These are phyloP conservation scores for Tachystola acroxantha DNA, from an alignment of 2,888 invertebrate genomes.

Conservation along the genomic window DNA sequence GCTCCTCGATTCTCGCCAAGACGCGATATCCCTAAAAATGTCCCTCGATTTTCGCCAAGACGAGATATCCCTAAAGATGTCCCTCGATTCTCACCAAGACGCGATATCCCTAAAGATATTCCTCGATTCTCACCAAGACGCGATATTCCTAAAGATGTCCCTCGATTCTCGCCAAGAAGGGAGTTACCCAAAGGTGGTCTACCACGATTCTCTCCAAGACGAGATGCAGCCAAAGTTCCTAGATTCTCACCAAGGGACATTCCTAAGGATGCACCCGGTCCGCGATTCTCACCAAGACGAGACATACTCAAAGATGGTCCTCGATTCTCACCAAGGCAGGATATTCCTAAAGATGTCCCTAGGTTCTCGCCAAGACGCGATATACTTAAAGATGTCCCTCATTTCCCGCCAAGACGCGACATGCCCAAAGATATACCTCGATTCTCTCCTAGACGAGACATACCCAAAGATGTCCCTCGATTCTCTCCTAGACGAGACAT, in stretches of 20 bases:
- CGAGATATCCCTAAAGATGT: slow-evolving; percentile 9
- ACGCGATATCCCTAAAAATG: background rate
- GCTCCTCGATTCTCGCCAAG: background rate
- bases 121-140: slow-evolving; percentile 5
- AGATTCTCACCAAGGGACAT: slow-evolving; percentile 8
- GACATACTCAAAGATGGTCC: background rate
- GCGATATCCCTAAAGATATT: background rate
- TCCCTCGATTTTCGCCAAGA: slow-evolving; percentile 8
- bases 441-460: background rate
- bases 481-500: slow-evolving; percentile 11
- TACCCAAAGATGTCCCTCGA: background rate
- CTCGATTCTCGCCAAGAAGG: slow-evolving; percentile 7
- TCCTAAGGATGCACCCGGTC: background rate
- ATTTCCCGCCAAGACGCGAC: background rate
- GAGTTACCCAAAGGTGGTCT: no score
- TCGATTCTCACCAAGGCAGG: slow-evolving; percentile 10
- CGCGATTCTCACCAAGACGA: slow-evolving; percentile 5
- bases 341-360: background rate
- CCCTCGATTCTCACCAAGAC: slow-evolving; percentile 7
- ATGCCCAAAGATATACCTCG: background rate
- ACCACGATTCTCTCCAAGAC: slow-evolving; percentile 8
- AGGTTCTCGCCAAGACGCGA: slow-evolving; percentile 11
- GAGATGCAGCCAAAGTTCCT: no score
- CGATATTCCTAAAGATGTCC: slow-evolving; percentile 2
- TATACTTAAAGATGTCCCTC: background rate